Percentiles rank a stretch among this genome's conserved stretches.
Conservation (phyloP, 1,140 invertebrate genomes). For the Ips nitidus region DNA sequence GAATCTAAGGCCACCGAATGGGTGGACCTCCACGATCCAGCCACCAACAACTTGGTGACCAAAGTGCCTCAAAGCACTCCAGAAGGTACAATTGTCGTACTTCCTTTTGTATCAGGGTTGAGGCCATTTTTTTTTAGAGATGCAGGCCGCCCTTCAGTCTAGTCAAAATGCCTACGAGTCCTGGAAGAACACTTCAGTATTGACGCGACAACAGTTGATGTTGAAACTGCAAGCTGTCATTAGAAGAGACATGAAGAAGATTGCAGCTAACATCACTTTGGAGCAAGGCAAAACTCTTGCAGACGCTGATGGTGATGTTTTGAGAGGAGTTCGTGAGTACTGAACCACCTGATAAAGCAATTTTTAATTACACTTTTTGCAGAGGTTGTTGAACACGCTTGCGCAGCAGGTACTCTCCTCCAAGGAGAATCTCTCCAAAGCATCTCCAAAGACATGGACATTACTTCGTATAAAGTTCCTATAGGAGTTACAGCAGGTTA, state of each 20-base stretch:
- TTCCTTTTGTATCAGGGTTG: not conserved
- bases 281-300: conserved; percentile 98
- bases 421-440: conserved; percentile 91
- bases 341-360: not conserved
- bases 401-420: conserved; percentile 87
- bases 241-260: conserved; percentile 73
- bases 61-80: conserved; percentile 89
- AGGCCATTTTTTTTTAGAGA: conserved; percentile 63
- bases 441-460: conserved; percentile 93
- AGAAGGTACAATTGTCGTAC: conserved; percentile 44
- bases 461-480: conserved; percentile 84
- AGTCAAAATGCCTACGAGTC: conserved; percentile 77
- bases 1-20: conserved; percentile 91
- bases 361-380: conserved; percentile 42
- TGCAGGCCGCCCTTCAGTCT: conserved; percentile 86
- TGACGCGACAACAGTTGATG: conserved; percentile 95
- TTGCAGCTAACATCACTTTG: conserved; percentile 89
- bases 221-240: conserved; percentile 74
- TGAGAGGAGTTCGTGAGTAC: conserved; percentile 88
- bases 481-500: conserved; percentile 69
- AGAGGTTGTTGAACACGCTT: conserved; percentile 97
- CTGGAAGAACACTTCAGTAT: conserved; percentile 91
- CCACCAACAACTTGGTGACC: conserved; percentile 81
- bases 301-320: conserved; percentile 98
- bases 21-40: conserved; percentile 94